phyloP scores from a whole-genome alignment of 2,113 vertebrate species.

The Argyrosomus japonicus region DNA sequence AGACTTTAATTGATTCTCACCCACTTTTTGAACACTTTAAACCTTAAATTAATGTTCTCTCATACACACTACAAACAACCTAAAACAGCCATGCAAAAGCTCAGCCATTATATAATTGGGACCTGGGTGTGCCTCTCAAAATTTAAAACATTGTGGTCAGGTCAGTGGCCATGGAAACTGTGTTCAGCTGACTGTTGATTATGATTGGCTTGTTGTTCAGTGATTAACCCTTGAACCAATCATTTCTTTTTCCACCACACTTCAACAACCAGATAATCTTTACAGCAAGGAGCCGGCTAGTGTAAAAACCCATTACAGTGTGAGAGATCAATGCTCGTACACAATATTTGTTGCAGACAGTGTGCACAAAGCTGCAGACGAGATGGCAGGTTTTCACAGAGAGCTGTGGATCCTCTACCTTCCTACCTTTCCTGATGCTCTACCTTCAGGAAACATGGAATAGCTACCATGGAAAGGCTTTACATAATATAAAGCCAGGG shows the following conservation, averaged over 20 bases:
- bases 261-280: not conserved
- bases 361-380: not conserved
- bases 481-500: constrained; percentile 1
- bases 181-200: not conserved
- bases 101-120: not conserved
- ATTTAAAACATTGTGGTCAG: not conserved
- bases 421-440: no score
- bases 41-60: not conserved
- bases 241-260: not conserved
- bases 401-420: not conserved
- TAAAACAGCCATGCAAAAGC: not conserved
- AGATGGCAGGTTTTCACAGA: not conserved
- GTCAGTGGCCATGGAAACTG: not conserved
- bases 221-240: not conserved
- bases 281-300: not conserved
- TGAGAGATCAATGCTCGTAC: not conserved
- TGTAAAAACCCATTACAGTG: not conserved
- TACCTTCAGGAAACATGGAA: constrained; percentile 13
- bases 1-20: not conserved
- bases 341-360: not conserved
- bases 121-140: not conserved
- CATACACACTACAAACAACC: not conserved
- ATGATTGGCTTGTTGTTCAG: not conserved
- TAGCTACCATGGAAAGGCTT: constrained; percentile 1
- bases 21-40: not conserved